Conservation (phyloP, 2,888 invertebrate species). For the Ametastegia equiseti region DNA sequence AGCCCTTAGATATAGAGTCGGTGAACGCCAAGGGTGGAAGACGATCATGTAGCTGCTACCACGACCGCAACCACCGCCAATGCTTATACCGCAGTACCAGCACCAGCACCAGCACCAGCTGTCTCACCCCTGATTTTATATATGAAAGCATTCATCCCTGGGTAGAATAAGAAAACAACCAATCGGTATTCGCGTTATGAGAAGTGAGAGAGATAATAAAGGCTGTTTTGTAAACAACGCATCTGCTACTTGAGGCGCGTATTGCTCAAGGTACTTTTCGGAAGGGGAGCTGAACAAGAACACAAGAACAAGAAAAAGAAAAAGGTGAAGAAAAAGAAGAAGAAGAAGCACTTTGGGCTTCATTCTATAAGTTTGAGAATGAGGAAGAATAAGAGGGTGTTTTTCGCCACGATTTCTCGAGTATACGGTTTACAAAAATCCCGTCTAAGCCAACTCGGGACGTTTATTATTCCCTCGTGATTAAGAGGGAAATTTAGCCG, state of each 20-base stretch:
- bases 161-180: slow-evolving; percentile 45
- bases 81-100: not conserved
- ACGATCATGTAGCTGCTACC: slow-evolving; percentile 40
- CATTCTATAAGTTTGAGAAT: not conserved
- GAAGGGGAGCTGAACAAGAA: too few species aligned
- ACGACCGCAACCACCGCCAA: not conserved
- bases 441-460: too few species aligned
- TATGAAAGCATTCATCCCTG: slow-evolving; percentile 39
- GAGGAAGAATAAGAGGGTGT: not conserved
- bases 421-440: not conserved
- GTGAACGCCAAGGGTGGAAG: slow-evolving; percentile 27
- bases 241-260: slow-evolving; percentile 22
- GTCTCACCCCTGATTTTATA: slow-evolving; percentile 44
- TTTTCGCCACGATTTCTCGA: not conserved
- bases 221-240: slow-evolving; percentile 40
- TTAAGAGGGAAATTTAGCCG: too few species aligned
- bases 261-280: not conserved
- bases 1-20: slow-evolving; percentile 5
- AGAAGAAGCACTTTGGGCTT: not conserved
- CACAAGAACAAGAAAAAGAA: too few species aligned
- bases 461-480: too few species aligned
- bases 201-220: slow-evolving; percentile 12
- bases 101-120: slow-evolving; percentile 32
- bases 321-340: not conserved
- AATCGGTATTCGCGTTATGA: slow-evolving; percentile 22